Conservation (phyloP, 2,888 invertebrate species). For the Esperia sulphurella region DNA sequence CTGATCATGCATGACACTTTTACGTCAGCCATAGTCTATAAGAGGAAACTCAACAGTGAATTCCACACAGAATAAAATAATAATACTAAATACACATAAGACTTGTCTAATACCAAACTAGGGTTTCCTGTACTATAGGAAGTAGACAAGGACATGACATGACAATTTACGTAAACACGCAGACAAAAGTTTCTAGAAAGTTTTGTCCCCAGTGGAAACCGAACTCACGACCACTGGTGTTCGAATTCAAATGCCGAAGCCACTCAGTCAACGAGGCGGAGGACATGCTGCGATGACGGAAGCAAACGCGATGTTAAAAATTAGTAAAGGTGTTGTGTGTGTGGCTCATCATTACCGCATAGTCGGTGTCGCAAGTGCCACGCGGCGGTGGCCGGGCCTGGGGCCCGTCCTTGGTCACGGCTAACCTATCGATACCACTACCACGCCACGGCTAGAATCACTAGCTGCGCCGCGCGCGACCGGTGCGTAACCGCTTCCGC, state of each 20-base stretch:
- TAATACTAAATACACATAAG: too few relatives aligned
- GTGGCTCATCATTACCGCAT: constrained; percentile 22
- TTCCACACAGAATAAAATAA: too few relatives aligned
- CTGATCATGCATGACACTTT: constrained; percentile 49
- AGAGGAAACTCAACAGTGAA: background rate
- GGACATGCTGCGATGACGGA: background rate
- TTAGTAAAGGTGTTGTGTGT: background rate
- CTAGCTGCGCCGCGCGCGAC: constrained; percentile 30
- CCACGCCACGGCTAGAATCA: constrained; percentile 14
- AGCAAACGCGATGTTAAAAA: background rate
- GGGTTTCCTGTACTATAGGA: too few relatives aligned
- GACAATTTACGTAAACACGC: too few relatives aligned
- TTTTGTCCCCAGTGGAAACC: too few relatives aligned
- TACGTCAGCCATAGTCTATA: background rate
- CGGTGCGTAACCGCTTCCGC: constrained; percentile 66
- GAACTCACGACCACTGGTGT: too few relatives aligned
- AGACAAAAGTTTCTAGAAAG: too few relatives aligned
- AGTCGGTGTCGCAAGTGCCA: constrained; percentile 42
- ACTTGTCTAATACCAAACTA: too few relatives aligned
- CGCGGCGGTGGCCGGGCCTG: constrained; percentile 42
- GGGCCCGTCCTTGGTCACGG: constrained; percentile 60
- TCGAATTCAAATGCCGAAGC: too few relatives aligned
- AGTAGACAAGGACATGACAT: too few relatives aligned
- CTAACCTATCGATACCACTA: constrained; percentile 30
- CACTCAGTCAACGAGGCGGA: too few relatives aligned